phyloP scores from a whole-genome alignment of 2,888 invertebrate species.

The Dicroscelio sp. region DNA sequence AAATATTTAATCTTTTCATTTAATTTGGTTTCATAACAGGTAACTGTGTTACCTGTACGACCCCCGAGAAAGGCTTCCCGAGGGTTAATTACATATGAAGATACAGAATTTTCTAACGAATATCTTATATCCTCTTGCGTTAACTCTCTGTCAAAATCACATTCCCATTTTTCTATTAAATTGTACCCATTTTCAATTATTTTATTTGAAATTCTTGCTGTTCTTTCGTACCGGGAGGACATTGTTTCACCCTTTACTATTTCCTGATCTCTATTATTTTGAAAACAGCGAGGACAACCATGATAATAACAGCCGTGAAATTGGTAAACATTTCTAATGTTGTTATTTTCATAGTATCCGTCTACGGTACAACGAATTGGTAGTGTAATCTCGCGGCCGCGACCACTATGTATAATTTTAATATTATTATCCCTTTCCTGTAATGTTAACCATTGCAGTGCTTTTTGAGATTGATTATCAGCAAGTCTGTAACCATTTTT shows the following conservation, averaged over 20 bases:
- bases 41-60: neutral
- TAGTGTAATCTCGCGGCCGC: constrained; percentile 39
- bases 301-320: constrained; percentile 24
- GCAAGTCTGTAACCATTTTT: constrained; percentile 83
- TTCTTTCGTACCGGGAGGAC: neutral
- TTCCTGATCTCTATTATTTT: neutral
- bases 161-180: neutral
- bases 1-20: constrained; percentile 8
- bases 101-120: constrained; percentile 80
- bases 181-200: neutral
- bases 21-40: neutral
- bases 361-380: neutral
- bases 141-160: constrained; percentile 1
- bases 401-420: neutral
- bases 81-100: constrained; percentile 41
- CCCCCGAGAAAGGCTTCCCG: constrained; percentile 3
- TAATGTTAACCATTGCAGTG: neutral
- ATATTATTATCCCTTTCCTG: neutral
- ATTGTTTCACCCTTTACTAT: too few species aligned
- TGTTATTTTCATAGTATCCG: constrained; percentile 3
- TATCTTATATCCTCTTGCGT: neutral
- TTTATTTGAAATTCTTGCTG: neutral
- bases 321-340: neutral
- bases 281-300: neutral
- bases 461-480: constrained; percentile 84